Conservation (phyloP, 2,888 invertebrate species). For the Drosophila peninsularis region DNA sequence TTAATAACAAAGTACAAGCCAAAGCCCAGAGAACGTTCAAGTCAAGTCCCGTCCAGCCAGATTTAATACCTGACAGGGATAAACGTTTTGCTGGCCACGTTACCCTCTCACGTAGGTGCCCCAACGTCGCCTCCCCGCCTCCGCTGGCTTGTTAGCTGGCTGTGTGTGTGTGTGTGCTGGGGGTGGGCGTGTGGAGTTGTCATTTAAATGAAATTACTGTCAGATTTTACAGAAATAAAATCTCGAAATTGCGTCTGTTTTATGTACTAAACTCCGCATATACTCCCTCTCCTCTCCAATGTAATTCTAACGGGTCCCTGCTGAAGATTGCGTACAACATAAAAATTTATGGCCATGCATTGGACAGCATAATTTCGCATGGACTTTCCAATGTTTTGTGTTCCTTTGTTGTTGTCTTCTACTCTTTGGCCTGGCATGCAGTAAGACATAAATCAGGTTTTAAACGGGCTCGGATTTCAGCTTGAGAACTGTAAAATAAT, state of each 20-base stretch:
- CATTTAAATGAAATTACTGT: constrained; percentile 79
- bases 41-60: constrained; percentile 47
- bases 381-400: constrained; percentile 55
- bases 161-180: constrained; percentile 16
- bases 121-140: background rate
- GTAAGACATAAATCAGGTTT: constrained; percentile 38
- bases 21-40: constrained; percentile 39
- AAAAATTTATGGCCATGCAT: constrained; percentile 73
- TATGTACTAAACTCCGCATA: constrained; percentile 59
- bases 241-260: constrained; percentile 73
- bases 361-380: constrained; percentile 69
- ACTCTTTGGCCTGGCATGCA: constrained; percentile 35
- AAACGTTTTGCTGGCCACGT: constrained; percentile 62
- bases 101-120: constrained; percentile 31
- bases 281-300: constrained; percentile 1
- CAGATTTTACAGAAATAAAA: constrained; percentile 78
- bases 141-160: constrained; percentile 38
- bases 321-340: constrained; percentile 47
- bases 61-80: constrained; percentile 79
- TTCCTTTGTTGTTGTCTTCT: background rate
- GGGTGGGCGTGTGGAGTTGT: constrained; percentile 54
- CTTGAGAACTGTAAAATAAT: constrained; percentile 7
- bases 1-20: constrained; percentile 77
- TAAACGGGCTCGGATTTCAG: constrained; percentile 21
- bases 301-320: constrained; percentile 42